Evolutionary conservation across 2,113 vertebrate species (phyloP).

Genomic region (Enhydra lutris): DNA sequence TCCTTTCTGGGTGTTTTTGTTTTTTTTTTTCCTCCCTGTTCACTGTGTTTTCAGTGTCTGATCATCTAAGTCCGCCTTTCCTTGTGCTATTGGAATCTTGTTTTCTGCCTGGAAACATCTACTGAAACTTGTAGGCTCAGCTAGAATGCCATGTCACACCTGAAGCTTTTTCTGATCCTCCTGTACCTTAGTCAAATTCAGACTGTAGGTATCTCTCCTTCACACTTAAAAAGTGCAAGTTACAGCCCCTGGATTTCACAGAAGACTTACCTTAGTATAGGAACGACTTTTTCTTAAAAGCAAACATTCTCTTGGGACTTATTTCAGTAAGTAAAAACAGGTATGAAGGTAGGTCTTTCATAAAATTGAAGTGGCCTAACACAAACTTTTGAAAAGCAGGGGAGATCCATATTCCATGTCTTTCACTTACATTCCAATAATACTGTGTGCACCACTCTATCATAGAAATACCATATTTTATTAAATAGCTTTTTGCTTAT

Average conservation of each 20-base stretch:
- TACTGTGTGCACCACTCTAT: background rate
- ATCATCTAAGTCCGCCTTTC: background rate
- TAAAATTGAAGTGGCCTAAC: background rate
- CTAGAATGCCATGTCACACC: background rate
- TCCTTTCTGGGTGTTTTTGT: background rate
- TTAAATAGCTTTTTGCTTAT: background rate
- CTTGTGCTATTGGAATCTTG: background rate
- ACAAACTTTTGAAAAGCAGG: background rate
- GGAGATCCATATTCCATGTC: background rate
- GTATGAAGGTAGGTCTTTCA: background rate
- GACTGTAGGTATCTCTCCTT: background rate
- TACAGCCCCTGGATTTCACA: background rate
- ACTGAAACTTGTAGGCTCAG: background rate
- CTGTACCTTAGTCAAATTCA: background rate
- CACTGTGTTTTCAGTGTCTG: background rate
- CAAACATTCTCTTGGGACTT: background rate
- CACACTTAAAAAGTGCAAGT: background rate
- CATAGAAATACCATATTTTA: background rate
- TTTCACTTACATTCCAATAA: background rate
- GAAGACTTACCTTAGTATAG: background rate
- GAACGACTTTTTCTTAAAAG: background rate
- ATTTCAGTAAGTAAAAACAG: background rate
- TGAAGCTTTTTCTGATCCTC: background rate
- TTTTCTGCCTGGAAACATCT: background rate
- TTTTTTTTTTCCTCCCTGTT: background rate